A percentile compares a stretch with the other conserved stretches of the same genome.
These are phyloP conservation scores for Smithornis capensis DNA, from an alignment of 2,113 vertebrate genomes.

Conservation along the genomic window DNA sequence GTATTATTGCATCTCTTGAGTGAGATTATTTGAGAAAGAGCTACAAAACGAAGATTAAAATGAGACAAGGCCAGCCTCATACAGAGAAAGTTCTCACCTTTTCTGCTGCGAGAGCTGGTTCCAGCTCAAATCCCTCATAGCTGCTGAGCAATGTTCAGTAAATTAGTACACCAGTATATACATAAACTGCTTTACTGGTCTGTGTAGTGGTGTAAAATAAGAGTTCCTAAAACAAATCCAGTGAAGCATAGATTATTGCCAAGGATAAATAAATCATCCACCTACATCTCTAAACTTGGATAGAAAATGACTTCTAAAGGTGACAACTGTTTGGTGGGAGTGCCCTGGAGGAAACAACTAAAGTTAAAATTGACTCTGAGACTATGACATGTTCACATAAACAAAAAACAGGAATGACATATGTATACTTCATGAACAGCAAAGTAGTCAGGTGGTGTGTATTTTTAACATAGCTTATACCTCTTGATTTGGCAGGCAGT, in stretches of 20 bases:
- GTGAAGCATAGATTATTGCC: neutral
- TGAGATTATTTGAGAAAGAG: neutral
- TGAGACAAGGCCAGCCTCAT: neutral
- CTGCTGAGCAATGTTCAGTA: neutral
- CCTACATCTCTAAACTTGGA: neutral
- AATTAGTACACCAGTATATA: neutral
- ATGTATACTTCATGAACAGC: accelerated
- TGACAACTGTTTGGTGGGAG: neutral
- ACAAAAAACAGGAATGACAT: neutral
- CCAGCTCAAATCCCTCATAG: neutral
- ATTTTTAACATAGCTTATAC: neutral
- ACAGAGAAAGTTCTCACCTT: neutral
- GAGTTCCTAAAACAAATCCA: neutral
- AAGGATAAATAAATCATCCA: neutral
- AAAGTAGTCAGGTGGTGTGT: neutral
- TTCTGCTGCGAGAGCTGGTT: neutral
- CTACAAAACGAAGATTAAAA: neutral
- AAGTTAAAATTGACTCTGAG: neutral
- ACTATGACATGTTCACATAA: neutral
- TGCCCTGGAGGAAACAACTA: neutral
- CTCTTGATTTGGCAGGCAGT: neutral
- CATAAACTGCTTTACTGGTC: neutral
- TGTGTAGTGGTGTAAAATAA: neutral
- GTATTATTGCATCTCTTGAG: neutral
- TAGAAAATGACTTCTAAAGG: neutral